Percentiles rank a stretch among this genome's conserved stretches.
These are phyloP conservation scores for Deilephila elpenor DNA, from an alignment of 2,888 invertebrate genomes.

Conservation along the genomic window DNA sequence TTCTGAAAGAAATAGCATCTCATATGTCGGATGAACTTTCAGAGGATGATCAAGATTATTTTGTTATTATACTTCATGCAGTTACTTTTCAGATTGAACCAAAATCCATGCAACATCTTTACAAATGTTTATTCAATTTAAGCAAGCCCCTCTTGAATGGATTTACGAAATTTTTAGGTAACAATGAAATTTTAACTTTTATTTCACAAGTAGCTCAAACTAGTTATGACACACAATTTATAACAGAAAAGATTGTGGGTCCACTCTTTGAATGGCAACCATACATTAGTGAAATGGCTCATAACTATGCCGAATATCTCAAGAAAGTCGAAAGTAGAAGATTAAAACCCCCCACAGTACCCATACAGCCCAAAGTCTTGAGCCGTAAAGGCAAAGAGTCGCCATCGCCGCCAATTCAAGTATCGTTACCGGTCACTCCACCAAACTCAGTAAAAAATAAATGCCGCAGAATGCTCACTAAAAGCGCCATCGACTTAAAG, in stretches of 20 bases:
- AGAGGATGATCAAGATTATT: slow-evolving; percentile 67
- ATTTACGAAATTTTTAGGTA: slow-evolving; percentile 73
- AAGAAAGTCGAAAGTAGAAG: slow-evolving; percentile 64
- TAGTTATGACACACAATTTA: slow-evolving; percentile 79
- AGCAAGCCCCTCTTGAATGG: slow-evolving; percentile 65
- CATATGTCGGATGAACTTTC: slow-evolving; percentile 62
- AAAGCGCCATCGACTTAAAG: slow-evolving; percentile 67
- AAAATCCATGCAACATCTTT: slow-evolving; percentile 61
- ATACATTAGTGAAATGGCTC: slow-evolving; percentile 72
- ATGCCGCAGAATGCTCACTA: slow-evolving; percentile 67
- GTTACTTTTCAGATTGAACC: slow-evolving; percentile 66
- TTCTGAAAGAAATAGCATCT: slow-evolving; percentile 59
- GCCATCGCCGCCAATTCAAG: slow-evolving; percentile 29
- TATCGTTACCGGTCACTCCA: slow-evolving; percentile 54
- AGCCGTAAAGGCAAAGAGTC: slow-evolving; percentile 58
- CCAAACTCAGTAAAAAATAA: slow-evolving; percentile 59
- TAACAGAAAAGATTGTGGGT: slow-evolving; percentile 76
- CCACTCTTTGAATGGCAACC: slow-evolving; percentile 80
- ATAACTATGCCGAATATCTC: slow-evolving; percentile 65
- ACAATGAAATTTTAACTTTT: slow-evolving; percentile 72
- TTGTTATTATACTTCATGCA: slow-evolving; percentile 67
- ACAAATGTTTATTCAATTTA: slow-evolving; percentile 75
- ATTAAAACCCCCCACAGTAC: slow-evolving; percentile 65
- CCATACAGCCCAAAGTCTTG: slow-evolving; percentile 67
- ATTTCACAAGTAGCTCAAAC: slow-evolving; percentile 76